Percentiles rank a stretch among this genome's conserved stretches.
Evolutionary conservation across 2,888 invertebrate genomes (phyloP).

Genomic region (Phaonia tiefii): DNA sequence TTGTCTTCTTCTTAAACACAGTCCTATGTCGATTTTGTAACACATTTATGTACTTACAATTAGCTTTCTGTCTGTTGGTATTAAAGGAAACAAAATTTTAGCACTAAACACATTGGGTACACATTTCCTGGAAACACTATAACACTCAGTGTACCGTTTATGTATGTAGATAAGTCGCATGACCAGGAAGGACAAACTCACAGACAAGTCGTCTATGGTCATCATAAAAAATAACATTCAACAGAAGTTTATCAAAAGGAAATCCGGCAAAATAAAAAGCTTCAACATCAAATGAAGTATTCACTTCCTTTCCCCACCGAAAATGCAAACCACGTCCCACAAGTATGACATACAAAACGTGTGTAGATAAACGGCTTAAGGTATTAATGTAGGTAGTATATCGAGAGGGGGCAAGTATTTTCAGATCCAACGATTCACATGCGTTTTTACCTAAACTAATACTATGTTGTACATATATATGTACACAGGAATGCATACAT

Average conservation of each 20-base stretch:
- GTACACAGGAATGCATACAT: not conserved
- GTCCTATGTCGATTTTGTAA: too few relatives aligned
- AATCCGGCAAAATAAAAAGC: not conserved
- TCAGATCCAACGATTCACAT: conserved; percentile 15
- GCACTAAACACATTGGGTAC: not conserved
- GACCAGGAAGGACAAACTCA: not conserved
- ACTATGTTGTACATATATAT: not conserved
- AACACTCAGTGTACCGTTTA: not conserved
- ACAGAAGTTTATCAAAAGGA: conserved; percentile 25
- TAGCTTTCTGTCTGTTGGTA: too few relatives aligned
- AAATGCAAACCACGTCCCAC: not conserved
- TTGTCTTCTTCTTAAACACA: too few relatives aligned
- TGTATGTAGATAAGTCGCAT: not conserved
- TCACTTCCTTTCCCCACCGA: not conserved
- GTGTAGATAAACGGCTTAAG: conserved; percentile 55
- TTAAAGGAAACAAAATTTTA: too few relatives aligned
- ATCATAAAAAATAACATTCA: conserved; percentile 3
- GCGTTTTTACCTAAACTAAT: conserved; percentile 14
- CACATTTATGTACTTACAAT: too few relatives aligned
- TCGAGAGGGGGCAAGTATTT: conserved; percentile 9
- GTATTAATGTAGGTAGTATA: conserved; percentile 43
- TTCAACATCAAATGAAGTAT: not conserved
- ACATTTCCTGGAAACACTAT: not conserved
- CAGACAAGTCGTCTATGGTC: too few relatives aligned
- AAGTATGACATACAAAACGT: not conserved